Percentiles rank a stretch among this genome's conserved stretches.
Conservation (phyloP, 2,797 vertebrate genomes). For the Cyprinella venusta region DNA sequence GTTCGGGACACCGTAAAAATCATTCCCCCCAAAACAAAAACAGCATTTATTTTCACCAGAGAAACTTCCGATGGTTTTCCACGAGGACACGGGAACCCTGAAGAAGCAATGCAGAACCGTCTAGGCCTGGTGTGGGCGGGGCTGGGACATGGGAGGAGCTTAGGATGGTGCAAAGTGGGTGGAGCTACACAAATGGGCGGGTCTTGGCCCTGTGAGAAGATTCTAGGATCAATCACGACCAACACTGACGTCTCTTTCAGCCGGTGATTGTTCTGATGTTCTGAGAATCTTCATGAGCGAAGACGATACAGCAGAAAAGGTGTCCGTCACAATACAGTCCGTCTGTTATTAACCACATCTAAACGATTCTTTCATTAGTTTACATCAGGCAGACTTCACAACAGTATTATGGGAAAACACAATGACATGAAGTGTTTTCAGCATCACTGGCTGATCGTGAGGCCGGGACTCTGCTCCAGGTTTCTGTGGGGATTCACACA, state of each 20-base stretch:
- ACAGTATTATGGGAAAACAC: constrained; percentile 10
- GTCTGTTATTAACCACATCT: background rate
- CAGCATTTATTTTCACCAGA: background rate
- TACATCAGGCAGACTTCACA: constrained; percentile 27
- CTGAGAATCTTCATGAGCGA: no score
- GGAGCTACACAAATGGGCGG: background rate
- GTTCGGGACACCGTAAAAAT: background rate
- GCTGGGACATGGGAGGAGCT: background rate
- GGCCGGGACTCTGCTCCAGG: background rate
- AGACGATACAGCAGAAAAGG: background rate
- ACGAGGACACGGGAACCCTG: background rate
- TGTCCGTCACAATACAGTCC: background rate
- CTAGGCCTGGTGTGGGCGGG: no score
- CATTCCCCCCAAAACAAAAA: background rate
- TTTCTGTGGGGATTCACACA: background rate
- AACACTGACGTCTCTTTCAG: background rate
- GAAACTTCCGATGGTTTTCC: background rate
- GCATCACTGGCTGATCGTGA: background rate
- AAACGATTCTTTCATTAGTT: background rate
- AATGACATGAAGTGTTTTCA: background rate
- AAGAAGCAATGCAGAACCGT: background rate
- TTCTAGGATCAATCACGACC: background rate
- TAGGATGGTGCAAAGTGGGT: background rate
- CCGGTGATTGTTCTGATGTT: constrained; percentile 1
- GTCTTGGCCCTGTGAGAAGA: background rate